Evolutionary conservation across 2,113 vertebrate species (phyloP).

Genomic region (Amphiprion percula): DNA sequence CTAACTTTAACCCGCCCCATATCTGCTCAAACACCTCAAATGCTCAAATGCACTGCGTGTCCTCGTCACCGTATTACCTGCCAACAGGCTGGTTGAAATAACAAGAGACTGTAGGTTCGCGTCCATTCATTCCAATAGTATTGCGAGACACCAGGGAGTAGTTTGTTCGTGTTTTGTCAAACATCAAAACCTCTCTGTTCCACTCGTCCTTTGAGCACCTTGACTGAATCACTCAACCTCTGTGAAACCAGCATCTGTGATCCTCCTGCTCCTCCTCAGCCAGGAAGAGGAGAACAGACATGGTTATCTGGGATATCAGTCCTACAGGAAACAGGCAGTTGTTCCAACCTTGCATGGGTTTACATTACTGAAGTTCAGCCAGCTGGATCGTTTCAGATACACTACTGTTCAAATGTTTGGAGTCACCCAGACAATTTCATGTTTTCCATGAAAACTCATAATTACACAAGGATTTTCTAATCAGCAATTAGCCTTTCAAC

Average conservation of each 20-base stretch:
- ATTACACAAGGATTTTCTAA: no score
- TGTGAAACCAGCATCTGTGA: slow-evolving; percentile 6
- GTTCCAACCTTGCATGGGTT: slow-evolving; percentile 11
- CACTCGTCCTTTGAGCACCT: slow-evolving; percentile 3
- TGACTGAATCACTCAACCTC: neutral
- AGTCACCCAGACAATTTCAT: no score
- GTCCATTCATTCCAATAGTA: neutral
- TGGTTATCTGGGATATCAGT: slow-evolving; percentile 51
- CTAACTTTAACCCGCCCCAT: slow-evolving; percentile 46
- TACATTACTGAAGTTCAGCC: neutral
- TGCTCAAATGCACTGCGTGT: neutral
- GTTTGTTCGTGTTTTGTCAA: neutral
- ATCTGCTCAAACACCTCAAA: slow-evolving; percentile 10
- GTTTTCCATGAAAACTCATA: no score
- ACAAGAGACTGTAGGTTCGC: neutral
- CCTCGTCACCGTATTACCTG: neutral
- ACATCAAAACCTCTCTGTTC: neutral
- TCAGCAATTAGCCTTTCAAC: no score
- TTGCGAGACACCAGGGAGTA: neutral
- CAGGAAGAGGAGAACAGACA: slow-evolving; percentile 57
- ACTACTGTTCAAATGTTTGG: no score
- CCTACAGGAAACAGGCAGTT: slow-evolving; percentile 63
- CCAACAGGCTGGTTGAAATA: neutral
- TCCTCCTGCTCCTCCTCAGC: slow-evolving; percentile 27
- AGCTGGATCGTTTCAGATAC: slow-evolving; percentile 18